Evolutionary conservation across 2,797 vertebrate genomes (phyloP), one percentile per base, ranked within the genome.

Genomic region (Melopsittacus undulatus): DNA sequence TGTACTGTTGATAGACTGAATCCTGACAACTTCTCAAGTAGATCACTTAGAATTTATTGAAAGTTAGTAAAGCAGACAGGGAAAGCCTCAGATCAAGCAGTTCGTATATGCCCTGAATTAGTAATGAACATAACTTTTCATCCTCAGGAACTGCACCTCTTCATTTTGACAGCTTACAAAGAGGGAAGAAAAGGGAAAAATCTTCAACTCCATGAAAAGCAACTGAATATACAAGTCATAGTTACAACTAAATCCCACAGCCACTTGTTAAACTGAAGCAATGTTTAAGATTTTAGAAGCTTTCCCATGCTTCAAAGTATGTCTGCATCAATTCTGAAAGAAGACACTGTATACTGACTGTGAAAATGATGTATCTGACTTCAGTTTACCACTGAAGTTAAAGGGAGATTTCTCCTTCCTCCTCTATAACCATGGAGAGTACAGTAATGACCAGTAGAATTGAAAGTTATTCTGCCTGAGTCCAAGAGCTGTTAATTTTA

Each of bases 21-120:
- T 66, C 54, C 36, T 73, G 91, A 72, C 59, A 89, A 30, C 46
- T 54, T 62, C 54, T 90, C 15, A 49, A 14, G 46, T 43, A 90
- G 59, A 70, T 63, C 38, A 69, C 48, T 51, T 77, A 23, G 57
- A 36, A 59, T 94, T 92, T 94, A 92, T 94, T 96, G 46, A 13
- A 90, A 66, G 10, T 76, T 78, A 29, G 40, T 73, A 67, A 79
- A 84, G 49, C 49, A 83, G 62, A 45, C 66, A 62, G 3, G 2
- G 59, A 82, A 93, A 38, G 14, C 32, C 24, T n/a, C 45, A 75
- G 54, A 84, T 62, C 13, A 51, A 75, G 73, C 21, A 48, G 48
- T 34, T 83, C 45, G 18, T 26, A 13, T 19, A 68, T 29, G n/a
- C 5, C 12, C 38, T n/a, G 57, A 59, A 79, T 59, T n/a, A 84